Evolutionary conservation across 1,140 invertebrate species (phyloP), one percentile per base, ranked within the genome.

Genomic region (Proctacanthus coquilletti): DNA sequence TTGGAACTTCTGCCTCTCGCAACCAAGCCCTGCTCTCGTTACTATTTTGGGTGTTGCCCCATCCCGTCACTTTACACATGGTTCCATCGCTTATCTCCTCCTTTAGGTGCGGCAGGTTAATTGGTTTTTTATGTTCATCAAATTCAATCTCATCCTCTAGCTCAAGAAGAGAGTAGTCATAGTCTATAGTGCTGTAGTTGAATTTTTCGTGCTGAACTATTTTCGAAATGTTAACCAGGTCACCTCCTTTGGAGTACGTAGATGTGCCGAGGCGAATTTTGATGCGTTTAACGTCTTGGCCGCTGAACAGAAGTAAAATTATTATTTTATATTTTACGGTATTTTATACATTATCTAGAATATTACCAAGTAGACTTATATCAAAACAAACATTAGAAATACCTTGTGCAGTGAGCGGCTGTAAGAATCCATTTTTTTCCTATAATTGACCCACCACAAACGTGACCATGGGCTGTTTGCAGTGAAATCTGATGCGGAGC

Each of bases 391-490:
- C 4, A 5, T 15, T 18, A 8, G 3, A 53, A 49, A 49, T 44
- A 60, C 65, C 47, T 60, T 51, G 66, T 69, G 34, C 68, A 70
- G 49, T 70, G 67, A 0, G 65, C 66, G 3, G 68, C 68, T 1
- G 67, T 70, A 1, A 69, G 34, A 18, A 69, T 53, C 50, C 68
- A 69, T 6, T 64, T 42, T 18, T 65, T 54, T 34, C 53, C 53
- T 47, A 84, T 76, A 17, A 85, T 56, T 10, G 74, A 76, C 4
- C 72, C 80, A 2, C 79, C 80, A 50, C 82, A 85, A 23, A 61
- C 51, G 34, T 68, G 65, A 9, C 35, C 41, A 3, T 42, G 38
- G 0, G 38, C 37, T 10, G 49, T 53, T 40, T 63, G 58, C 37
- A 66, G 27, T 2, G 65, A 66, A 5, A 68, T 52, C 44, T 67